Evolutionary conservation across 1,140 invertebrate species (phyloP).

Genomic region (Drosophila orosa): DNA sequence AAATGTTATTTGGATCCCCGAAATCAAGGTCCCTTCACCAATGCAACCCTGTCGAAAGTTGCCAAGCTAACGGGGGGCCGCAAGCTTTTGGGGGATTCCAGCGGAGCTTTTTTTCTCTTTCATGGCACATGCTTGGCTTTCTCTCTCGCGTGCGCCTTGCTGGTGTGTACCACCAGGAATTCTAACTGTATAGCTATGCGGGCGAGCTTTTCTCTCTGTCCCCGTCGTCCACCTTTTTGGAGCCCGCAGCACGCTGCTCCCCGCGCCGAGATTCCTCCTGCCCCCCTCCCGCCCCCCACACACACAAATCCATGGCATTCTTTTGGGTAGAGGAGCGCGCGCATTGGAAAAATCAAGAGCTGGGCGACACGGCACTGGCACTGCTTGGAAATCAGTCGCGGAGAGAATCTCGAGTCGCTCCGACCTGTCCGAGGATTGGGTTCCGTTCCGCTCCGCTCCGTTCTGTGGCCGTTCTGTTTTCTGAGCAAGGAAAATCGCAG

Average conservation of each 20-base stretch:
- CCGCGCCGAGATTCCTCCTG: conserved; percentile 2
- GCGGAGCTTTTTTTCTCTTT: conserved; percentile 50
- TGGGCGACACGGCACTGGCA: conserved; percentile 59
- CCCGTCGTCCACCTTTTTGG: conserved; percentile 52
- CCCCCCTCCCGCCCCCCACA: neutral
- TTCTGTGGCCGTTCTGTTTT: conserved; percentile 39
- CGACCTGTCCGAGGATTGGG: conserved; percentile 74
- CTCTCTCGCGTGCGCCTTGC: conserved; percentile 28
- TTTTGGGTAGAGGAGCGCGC: conserved; percentile 60
- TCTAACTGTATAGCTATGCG: conserved; percentile 70
- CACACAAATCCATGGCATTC: conserved; percentile 6
- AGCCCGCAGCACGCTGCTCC: conserved; percentile 19
- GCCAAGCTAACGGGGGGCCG: conserved; percentile 5
- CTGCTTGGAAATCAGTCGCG: conserved; percentile 65
- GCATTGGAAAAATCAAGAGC: conserved; percentile 65
- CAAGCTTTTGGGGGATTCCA: conserved; percentile 41
- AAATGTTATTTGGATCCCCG: conserved; percentile 5
- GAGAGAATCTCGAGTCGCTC: conserved; percentile 64
- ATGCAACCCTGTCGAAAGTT: conserved; percentile 38
- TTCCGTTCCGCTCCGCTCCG: conserved; percentile 44
- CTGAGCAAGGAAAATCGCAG: conserved; percentile 56
- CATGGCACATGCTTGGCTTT: conserved; percentile 55
- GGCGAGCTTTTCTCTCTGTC: conserved; percentile 55
- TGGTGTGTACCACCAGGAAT: conserved; percentile 73
- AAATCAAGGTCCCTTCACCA: conserved; percentile 13